phyloP scores from a whole-genome alignment of 2,888 invertebrate species.

The Temnothorax rugatulus region DNA sequence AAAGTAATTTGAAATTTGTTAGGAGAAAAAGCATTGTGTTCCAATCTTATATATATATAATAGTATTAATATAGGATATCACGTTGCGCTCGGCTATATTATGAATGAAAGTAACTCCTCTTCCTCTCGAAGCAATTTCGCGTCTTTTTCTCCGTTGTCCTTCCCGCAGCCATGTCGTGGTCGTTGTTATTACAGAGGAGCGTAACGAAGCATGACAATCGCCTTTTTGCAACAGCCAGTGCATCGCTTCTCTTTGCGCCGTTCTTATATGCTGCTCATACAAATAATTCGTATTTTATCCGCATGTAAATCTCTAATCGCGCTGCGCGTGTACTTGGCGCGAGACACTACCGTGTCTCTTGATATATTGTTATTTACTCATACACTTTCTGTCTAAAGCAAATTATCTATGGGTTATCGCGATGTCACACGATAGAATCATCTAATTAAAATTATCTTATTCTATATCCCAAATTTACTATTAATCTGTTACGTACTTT shows the following conservation, averaged over 20 bases:
- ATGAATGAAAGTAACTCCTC: constrained; percentile 85
- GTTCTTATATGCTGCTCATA: constrained; percentile 14
- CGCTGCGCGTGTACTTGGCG: too few relatives aligned
- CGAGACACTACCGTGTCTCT: too few relatives aligned
- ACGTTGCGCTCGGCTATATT: constrained; percentile 54
- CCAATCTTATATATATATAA: neutral
- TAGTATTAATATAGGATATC: neutral
- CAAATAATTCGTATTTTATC: neutral
- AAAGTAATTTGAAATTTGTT: neutral
- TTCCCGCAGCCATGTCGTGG: constrained; percentile 45
- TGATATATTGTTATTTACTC: neutral
- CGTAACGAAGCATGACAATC: constrained; percentile 81
- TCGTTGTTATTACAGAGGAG: constrained; percentile 53
- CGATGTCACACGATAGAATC: neutral
- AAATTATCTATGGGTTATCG: neutral
- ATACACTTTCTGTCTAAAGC: neutral
- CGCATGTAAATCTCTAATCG: neutral
- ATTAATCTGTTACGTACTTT: neutral
- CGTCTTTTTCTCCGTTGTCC: constrained; percentile 73
- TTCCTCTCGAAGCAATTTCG: constrained; percentile 84
- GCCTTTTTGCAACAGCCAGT: constrained; percentile 67
- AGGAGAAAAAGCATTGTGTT: constrained; percentile 6
- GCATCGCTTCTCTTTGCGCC: constrained; percentile 51
- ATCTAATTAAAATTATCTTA: neutral
- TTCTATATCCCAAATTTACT: neutral